A percentile compares a stretch with the other conserved stretches of the same genome.
phyloP scores from a whole-genome alignment of 2,113 vertebrate species.

The Gallinago jamesoni region DNA sequence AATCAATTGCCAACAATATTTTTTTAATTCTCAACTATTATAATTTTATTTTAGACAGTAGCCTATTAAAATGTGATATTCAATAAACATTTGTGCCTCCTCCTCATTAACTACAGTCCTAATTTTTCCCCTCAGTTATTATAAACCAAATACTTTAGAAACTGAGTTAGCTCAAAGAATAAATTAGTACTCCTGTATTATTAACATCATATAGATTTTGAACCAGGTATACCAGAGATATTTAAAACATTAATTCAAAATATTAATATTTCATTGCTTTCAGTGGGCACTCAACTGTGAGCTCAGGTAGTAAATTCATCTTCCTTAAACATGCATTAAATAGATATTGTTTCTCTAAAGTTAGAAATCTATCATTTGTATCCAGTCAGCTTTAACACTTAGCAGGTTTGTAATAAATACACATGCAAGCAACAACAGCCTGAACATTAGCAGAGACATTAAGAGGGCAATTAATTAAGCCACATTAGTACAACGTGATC shows the following conservation, averaged over 20 bases:
- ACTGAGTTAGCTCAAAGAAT: background rate
- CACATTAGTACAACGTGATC: constrained; percentile 44
- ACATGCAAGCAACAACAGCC: background rate
- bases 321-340: constrained; percentile 7
- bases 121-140: background rate
- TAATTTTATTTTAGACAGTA: background rate
- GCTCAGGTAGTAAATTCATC: background rate
- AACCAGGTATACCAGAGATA: background rate
- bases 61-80: background rate
- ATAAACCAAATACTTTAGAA: background rate
- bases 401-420: background rate
- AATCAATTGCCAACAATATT: background rate
- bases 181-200: background rate
- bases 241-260: background rate
- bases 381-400: constrained; percentile 1
- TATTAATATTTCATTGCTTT: constrained; percentile 9
- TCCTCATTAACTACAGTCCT: background rate
- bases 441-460: background rate
- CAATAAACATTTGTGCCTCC: background rate
- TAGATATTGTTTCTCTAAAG: constrained; percentile 33
- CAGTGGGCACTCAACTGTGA: background rate
- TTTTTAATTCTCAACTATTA: background rate
- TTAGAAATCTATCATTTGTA: background rate
- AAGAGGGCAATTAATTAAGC: constrained; percentile 58
- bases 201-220: background rate